Base-by-base conservation (phyloP, 92 coral and sea anemone species). In the Zoanthus sansibaricus region DNA sequence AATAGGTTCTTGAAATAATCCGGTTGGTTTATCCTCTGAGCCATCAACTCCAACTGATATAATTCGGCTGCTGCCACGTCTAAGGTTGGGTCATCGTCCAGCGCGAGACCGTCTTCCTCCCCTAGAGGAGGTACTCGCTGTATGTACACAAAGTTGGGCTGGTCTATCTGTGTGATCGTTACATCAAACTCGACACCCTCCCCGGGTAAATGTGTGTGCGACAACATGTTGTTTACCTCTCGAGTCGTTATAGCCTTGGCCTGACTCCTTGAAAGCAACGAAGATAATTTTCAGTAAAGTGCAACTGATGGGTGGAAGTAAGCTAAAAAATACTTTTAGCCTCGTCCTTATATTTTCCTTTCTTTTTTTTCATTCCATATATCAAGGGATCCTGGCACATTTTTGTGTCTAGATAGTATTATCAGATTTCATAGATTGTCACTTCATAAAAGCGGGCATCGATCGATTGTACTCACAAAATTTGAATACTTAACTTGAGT, bases 151-250 rank as follows among this genome's bases (percentile, higher is more conserved):
- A 91, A 90, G 89, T 92, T 95, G 15, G 97, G 97, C 82, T 86
- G 83, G 45, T 93, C 94, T 17, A 97, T 94, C 72, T 97, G 97
- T 6, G 99, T 97, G 84, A 97, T 92, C 6, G 94, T 93, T 86
- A 97, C 98, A 82, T 95, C 99, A 91, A 95, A 97, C 44, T 91
- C 82, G 68, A 95, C 82, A 77, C 91, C 94, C 66, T 88, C 90
- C 75, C 80, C 94, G 9, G 99, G 99, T 59, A 97, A 94, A 51
- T 92, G 83, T 14, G 98, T 93, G 68, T 88, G 93, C 3, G 94
- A 87, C 82, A 97, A 72, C 82, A 97, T 72, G 59, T 82, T 91
- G 46, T 89, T 94, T 33, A 95, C 95, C 87, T 93, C 98, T 2
- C 95, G 92, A 17, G 93, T 88, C 37, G 93, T 91, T 54, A 94